These are phyloP conservation scores for Hypolimnas misippus DNA, from an alignment of 2,888 invertebrate genomes.

Conservation along the genomic window DNA sequence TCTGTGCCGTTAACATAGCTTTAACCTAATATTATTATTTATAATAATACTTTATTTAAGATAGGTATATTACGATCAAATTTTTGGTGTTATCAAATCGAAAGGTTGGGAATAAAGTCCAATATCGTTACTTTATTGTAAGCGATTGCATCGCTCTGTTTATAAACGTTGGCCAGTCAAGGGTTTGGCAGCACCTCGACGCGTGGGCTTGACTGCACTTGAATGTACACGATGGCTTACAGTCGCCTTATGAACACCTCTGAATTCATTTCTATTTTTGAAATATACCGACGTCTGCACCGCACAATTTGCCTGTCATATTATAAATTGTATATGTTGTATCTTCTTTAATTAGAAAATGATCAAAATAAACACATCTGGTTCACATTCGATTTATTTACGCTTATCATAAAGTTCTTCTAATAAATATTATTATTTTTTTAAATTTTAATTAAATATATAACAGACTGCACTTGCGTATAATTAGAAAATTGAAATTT, in stretches of 20 bases:
- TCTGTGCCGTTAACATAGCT: too few species aligned
- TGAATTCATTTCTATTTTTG: constrained; percentile 45
- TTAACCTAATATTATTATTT: too few species aligned
- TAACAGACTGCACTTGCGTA: too few species aligned
- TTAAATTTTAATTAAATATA: too few species aligned
- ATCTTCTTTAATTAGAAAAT: not conserved
- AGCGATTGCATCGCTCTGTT: constrained; percentile 28
- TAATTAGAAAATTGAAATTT: too few species aligned
- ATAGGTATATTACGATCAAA: not conserved
- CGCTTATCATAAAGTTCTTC: too few species aligned
- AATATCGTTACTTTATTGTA: constrained; percentile 23
- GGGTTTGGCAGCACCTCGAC: constrained; percentile 40
- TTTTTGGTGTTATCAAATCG: not conserved
- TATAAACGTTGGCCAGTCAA: constrained; percentile 38
- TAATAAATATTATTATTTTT: too few species aligned
- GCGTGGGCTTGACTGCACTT: constrained; percentile 42
- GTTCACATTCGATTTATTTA: too few species aligned
- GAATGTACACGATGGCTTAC: constrained; percentile 33
- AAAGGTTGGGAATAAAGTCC: constrained; percentile 4
- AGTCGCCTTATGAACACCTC: constrained; percentile 37
- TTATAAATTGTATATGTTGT: not conserved
- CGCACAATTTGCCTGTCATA: constrained; percentile 18
- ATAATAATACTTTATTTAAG: not conserved
- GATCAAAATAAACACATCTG: not conserved
- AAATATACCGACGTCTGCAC: constrained; percentile 36